Evolutionary conservation across 2,888 invertebrate genomes (phyloP), one percentile per base, ranked within the genome.

Genomic region (Epiblema foenella): DNA sequence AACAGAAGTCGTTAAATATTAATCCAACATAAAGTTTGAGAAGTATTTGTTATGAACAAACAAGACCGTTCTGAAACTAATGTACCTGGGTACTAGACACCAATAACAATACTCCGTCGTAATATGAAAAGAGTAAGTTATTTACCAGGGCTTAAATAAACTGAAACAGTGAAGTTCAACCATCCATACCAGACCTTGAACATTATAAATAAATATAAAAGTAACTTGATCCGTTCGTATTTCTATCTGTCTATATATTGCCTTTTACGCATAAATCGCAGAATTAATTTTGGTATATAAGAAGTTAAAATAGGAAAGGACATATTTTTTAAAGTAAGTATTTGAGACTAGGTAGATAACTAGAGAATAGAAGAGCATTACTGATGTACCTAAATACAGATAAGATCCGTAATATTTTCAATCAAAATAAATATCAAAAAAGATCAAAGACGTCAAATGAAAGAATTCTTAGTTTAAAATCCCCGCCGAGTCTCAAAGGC

Each of bases 381-480:
- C n/a, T n/a, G n/a, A n/a, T n/a, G n/a, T n/a, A n/a, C n/a, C n/a
- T n/a, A n/a, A n/a, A n/a, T 24, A 24, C 24, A 24, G 2, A 1
- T 3, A 24, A 24, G 24, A 4, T 4, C 24, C 4, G 2, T 24
- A 24, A 33, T 33, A 33, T 46, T 46, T 15, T 4, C 7, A 46
- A n/a, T 5, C 46, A n/a, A 29, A 18, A 58, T 3, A 39, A 39
- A 17, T 37, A 59, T 1, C n/a, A 59, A 10, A 1, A 20, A 59
- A 59, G 39, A 59, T 59, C 59, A 59, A 42, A 42, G 59, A 20
- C 59, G 15, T 20, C 24, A 42, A 42, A 59, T 15, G 10, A 29
- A 42, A 59, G n/a, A 42, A 33, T 24, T 59, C 42, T 42, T 20
- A 59, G 49, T 62, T 33, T 33, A 51, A 62, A 62, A 62, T 33